Percentiles rank a stretch among this genome's conserved stretches.
phyloP scores from a whole-genome alignment of 2,888 invertebrate species.

The Phalera bucephala region DNA sequence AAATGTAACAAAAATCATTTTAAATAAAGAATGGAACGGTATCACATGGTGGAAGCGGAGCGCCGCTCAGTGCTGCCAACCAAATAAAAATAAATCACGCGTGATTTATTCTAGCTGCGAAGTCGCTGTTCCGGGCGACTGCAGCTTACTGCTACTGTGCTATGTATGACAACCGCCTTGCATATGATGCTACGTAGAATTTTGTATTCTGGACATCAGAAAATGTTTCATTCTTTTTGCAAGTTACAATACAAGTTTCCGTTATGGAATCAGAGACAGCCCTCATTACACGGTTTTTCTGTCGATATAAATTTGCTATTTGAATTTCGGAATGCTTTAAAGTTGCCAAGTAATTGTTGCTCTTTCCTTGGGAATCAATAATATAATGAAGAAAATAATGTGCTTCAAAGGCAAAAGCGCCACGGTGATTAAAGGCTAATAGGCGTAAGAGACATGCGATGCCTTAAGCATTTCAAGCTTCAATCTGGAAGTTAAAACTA shows the following conservation, averaged over 20 bases:
- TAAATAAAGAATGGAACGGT: slow-evolving; percentile 59
- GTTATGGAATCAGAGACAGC: too few species aligned
- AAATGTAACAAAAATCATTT: slow-evolving; percentile 53
- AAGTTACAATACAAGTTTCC: too few species aligned
- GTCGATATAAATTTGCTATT: too few species aligned
- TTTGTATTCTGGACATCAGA: slow-evolving; percentile 35
- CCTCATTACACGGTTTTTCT: too few species aligned
- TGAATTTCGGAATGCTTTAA: neutral
- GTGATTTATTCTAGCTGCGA: slow-evolving; percentile 71
- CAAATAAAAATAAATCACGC: slow-evolving; percentile 80
- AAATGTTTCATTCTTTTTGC: too few species aligned
- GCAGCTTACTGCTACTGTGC: slow-evolving; percentile 34
- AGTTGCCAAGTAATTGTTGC: neutral
- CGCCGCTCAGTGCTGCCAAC: slow-evolving; percentile 61
- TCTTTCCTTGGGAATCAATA: neutral
- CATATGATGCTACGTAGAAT: slow-evolving; percentile 36
- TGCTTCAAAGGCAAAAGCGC: too few species aligned
- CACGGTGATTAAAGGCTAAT: too few species aligned
- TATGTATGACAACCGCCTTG: slow-evolving; percentile 45
- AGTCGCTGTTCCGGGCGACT: slow-evolving; percentile 52
- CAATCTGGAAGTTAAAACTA: too few species aligned
- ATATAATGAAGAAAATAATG: too few species aligned
- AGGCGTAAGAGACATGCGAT: too few species aligned
- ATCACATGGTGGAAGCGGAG: slow-evolving; percentile 48
- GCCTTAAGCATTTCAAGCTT: too few species aligned